These are phyloP conservation scores for Melinopterus prodromus DNA, from an alignment of 2,888 invertebrate species.

Conservation along the genomic window DNA sequence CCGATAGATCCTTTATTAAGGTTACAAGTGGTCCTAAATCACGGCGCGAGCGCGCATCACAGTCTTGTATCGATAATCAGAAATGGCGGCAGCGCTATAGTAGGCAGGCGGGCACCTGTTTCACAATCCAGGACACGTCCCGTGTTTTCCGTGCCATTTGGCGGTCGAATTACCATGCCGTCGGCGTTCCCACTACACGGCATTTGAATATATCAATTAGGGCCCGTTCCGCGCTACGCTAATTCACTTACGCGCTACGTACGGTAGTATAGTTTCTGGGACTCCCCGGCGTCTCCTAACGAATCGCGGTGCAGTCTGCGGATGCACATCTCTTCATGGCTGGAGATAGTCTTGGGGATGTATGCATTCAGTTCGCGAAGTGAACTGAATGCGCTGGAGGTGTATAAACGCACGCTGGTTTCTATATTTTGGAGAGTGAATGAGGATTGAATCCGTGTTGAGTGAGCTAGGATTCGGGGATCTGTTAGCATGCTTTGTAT, in stretches of 20 bases:
- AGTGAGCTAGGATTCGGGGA: no score
- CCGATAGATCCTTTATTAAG: neutral
- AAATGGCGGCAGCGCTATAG: neutral
- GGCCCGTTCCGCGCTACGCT: conserved; percentile 44
- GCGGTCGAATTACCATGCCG: conserved; percentile 46
- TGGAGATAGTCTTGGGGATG: neutral
- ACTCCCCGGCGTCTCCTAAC: neutral
- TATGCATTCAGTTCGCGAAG: neutral
- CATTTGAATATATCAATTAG: conserved; percentile 51
- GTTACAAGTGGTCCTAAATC: neutral
- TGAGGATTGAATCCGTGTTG: no score
- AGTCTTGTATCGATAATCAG: conserved; percentile 22
- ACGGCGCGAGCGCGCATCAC: neutral
- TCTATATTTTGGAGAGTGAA: no score
- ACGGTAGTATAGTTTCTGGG: neutral
- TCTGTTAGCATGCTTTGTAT: no score
- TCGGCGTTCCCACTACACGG: conserved; percentile 46
- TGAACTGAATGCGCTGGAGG: neutral
- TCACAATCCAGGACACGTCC: conserved; percentile 44
- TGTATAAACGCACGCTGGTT: no score
- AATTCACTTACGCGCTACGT: conserved; percentile 44
- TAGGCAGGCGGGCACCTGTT: conserved; percentile 26
- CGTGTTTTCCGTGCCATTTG: conserved; percentile 46
- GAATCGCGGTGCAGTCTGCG: neutral
- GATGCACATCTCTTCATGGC: neutral